Conservation (phyloP, 1,140 invertebrate genomes). For the Zaprionus inermis region DNA sequence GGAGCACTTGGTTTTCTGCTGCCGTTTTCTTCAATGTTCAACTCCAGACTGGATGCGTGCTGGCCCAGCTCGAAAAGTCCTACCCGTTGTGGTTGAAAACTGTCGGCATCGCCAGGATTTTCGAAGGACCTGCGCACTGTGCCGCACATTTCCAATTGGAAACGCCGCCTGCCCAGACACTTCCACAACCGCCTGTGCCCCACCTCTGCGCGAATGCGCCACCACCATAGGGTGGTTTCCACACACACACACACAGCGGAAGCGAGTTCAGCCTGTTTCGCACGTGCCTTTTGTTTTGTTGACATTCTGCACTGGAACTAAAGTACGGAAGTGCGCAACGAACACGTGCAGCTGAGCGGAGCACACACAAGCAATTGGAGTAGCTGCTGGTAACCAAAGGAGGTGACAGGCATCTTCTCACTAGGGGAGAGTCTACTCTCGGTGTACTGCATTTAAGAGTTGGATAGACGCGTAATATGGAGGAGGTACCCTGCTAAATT, state of each 20-base stretch:
- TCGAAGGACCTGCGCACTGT: conserved; percentile 48
- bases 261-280: conserved; percentile 27
- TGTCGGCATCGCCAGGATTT: conserved; percentile 64
- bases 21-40: conserved; percentile 83
- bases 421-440: background rate
- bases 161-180: conserved; percentile 19
- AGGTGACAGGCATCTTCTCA: background rate
- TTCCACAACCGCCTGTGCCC: background rate
- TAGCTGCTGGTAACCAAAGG: background rate
- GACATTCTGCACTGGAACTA: conserved; percentile 50
- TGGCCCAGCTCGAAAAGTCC: conserved; percentile 61
- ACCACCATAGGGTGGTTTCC: conserved; percentile 55
- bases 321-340: background rate
- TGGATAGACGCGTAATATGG: background rate
- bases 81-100: conserved; percentile 65
- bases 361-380: background rate
- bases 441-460: background rate
- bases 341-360: conserved; percentile 21
- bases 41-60: conserved; percentile 80
- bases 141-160: conserved; percentile 67
- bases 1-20: conserved; percentile 76
- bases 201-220: conserved; percentile 33
- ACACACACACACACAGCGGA: conserved; percentile 42
- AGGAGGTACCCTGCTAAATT: background rate
- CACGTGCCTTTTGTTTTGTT: conserved; percentile 79